Percentiles rank a stretch among this genome's conserved stretches.
Evolutionary conservation across 2,113 vertebrate species (phyloP).

Genomic region (Prunella himalayana): DNA sequence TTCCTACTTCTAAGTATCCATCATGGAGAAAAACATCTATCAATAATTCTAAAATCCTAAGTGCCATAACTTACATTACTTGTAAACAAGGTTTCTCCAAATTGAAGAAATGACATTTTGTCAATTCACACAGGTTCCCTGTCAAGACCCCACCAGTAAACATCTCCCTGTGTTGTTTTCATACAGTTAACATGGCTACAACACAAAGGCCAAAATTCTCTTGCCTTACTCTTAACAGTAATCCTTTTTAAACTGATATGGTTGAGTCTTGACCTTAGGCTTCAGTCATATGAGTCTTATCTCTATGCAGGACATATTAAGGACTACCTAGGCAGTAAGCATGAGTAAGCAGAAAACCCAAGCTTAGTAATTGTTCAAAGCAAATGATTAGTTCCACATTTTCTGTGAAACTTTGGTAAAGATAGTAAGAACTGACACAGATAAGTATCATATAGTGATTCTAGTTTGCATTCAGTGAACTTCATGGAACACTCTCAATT

Average conservation of each 20-base stretch:
- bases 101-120: not conserved
- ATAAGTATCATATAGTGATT: not conserved
- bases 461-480: not conserved
- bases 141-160: not conserved
- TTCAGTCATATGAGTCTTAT: not conserved
- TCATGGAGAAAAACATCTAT: not conserved
- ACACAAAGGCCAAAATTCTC: not conserved
- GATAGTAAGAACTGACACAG: not conserved
- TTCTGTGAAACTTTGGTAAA: not conserved
- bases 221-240: not conserved
- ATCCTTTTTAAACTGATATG: not conserved
- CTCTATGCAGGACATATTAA: not conserved
- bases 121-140: not conserved
- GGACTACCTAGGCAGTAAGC: not conserved
- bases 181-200: not conserved
- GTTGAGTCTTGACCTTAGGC: not conserved
- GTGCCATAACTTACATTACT: not conserved
- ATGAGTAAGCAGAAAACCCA: not conserved
- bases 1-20: not conserved
- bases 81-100: not conserved
- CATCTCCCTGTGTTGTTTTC: not conserved
- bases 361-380: not conserved
- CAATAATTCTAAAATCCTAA: not conserved
- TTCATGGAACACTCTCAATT: not conserved
- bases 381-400: not conserved